phyloP scores from a whole-genome alignment of 2,888 invertebrate species.

The Nymphalis polychloros region DNA sequence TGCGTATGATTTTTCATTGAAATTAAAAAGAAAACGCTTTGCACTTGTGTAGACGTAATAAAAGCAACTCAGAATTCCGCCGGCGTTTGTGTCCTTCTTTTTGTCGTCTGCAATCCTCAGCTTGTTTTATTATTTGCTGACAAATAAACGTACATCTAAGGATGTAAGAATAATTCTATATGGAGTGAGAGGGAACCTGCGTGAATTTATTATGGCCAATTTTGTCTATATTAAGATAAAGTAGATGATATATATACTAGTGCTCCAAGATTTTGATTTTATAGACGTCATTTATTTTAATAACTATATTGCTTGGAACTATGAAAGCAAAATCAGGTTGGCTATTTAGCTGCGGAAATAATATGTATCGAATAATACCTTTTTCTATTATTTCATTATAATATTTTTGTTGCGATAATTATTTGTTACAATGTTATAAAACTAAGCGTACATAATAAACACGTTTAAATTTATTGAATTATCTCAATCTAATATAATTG shows the following conservation, averaged over 20 bases:
- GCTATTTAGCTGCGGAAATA: no score
- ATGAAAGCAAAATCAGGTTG: background rate
- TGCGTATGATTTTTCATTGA: conserved; percentile 76
- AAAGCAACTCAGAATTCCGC: conserved; percentile 58
- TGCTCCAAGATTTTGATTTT: background rate
- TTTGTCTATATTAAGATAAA: conserved; percentile 24
- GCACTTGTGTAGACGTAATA: conserved; percentile 52
- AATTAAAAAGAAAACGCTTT: conserved; percentile 67
- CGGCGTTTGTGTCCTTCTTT: conserved; percentile 57
- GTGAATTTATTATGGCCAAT: conserved; percentile 27
- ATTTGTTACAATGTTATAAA: no score
- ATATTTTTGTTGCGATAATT: no score
- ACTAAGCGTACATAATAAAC: no score
- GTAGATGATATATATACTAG: conserved; percentile 6
- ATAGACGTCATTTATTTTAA: background rate
- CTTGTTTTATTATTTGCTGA: conserved; percentile 62
- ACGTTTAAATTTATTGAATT: no score
- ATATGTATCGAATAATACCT: no score
- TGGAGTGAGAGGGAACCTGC: conserved; percentile 30
- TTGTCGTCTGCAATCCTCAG: conserved; percentile 60
- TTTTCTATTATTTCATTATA: no score
- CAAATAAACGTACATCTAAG: conserved; percentile 51
- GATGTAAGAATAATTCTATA: conserved; percentile 37
- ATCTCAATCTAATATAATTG: no score
- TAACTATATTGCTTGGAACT: background rate